Base-by-base conservation (phyloP, 2,113 vertebrate species). In the Siniperca knerii region DNA sequence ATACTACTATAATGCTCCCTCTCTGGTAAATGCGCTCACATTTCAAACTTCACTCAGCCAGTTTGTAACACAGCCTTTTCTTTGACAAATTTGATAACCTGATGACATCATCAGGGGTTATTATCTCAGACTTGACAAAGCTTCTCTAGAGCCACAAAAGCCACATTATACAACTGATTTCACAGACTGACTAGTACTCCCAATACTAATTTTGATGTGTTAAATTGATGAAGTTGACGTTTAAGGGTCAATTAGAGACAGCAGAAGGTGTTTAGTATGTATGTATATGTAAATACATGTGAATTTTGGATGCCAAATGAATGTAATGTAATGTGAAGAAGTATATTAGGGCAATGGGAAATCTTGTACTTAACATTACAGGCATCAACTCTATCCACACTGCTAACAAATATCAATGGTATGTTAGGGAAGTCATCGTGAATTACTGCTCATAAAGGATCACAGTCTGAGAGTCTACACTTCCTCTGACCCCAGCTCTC, bases 401-500 rank as follows among this genome's bases (percentile, higher is more conserved):
- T 75, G 44, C 61, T 67, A 40, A 48, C 25, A 69, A 87, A 83
- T 82, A 81, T 89, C 74, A 84, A 58, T 33, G 73, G 54, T 75
- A 85, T 74, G 57, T 77, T n/a, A 23, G 35, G 48, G 68, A 91
- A 66, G 82, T 77, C 42, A 50, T 68, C 76, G 77, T 86, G 87
- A 88, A 85, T 84, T 81, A 87, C 67, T 74, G 71, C 79, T 60
- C 78, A 86, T 83, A 87, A 92, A 91, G 60, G 54, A 79, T 84
- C 83, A 72, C 73, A 89, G 81, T 85, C 77, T 79, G 74, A 72
- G 84, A 78, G 80, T 73, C 72, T 92, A 88, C 87, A 87, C 89
- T 92, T 93, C 84, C 90, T 86, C 68, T 91, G 92, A 93, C 91
- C 90, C 82, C 78, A 23, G 75, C 69, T 85, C 85, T 71, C 69